These are phyloP conservation scores for Eristalis arbustorum DNA, from an alignment of 2,888 invertebrate genomes.

Conservation along the genomic window DNA sequence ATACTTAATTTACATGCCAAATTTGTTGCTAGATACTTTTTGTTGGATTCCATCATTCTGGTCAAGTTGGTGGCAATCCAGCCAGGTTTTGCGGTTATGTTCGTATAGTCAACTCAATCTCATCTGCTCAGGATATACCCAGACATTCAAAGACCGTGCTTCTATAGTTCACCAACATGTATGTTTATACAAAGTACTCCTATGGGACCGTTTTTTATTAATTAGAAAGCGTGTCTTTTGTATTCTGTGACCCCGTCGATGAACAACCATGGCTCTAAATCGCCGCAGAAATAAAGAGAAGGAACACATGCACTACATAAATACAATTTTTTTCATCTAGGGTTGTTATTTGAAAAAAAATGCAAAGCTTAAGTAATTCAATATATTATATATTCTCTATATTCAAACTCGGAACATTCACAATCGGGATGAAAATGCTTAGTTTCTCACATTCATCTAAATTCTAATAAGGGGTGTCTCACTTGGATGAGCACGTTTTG, in stretches of 20 bases:
- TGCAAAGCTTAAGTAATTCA: background rate
- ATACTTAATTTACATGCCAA: too few relatives aligned
- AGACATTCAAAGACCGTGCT: too few relatives aligned
- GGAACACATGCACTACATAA: background rate
- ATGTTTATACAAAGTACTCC: too few relatives aligned
- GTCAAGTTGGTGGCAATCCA: too few relatives aligned
- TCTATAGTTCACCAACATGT: too few relatives aligned
- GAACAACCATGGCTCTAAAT: background rate
- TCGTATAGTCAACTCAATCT: too few relatives aligned
- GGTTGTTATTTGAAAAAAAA: background rate
- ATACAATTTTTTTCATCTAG: background rate
- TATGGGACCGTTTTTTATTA: too few relatives aligned
- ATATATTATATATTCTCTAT: background rate
- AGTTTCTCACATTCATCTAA: background rate
- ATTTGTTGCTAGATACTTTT: too few relatives aligned
- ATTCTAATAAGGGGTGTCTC: background rate
- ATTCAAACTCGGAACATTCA: background rate
- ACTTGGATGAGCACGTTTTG: background rate
- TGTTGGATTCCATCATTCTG: too few relatives aligned
- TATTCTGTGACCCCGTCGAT: background rate
- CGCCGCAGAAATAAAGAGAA: background rate
- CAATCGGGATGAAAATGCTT: background rate
- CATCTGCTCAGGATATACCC: too few relatives aligned
- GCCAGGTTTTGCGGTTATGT: too few relatives aligned
- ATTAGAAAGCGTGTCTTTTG: background rate